These are phyloP conservation scores for Cataglyphis altisquamis DNA, from an alignment of 2,888 invertebrate genomes.

Conservation along the genomic window DNA sequence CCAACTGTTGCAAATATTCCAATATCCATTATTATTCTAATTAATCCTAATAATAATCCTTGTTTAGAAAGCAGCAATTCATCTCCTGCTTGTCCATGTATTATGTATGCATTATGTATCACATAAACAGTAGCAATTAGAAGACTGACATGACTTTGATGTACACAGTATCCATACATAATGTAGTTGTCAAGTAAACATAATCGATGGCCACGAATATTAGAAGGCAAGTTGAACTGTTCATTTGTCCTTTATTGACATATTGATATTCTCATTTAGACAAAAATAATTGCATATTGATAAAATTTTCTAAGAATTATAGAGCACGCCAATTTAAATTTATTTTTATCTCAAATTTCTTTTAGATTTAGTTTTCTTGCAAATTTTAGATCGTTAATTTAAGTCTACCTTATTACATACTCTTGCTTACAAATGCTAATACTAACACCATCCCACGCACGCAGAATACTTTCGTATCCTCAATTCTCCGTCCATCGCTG, in stretches of 20 bases:
- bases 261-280: not conserved
- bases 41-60: not conserved
- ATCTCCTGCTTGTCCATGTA: not conserved
- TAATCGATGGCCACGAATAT: conserved; percentile 18
- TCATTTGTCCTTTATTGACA: not conserved
- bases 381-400: conserved; percentile 10
- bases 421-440: not conserved
- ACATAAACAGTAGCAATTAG: conserved; percentile 7
- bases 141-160: conserved; percentile 17
- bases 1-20: not conserved
- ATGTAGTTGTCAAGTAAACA: not conserved
- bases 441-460: not conserved
- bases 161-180: not conserved
- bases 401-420: not conserved
- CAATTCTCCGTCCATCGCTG: conserved; percentile 11
- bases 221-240: conserved; percentile 14
- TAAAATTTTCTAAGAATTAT: not conserved
- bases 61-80: not conserved
- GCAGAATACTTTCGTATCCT: conserved; percentile 1
- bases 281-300: not conserved
- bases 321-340: not conserved
- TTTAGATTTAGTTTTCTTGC: not conserved
- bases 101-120: not conserved
- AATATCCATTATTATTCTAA: not conserved
- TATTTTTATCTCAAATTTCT: not conserved